Base-by-base conservation (phyloP, 2,888 invertebrate species). In the Sphaeridia pumilis region DNA sequence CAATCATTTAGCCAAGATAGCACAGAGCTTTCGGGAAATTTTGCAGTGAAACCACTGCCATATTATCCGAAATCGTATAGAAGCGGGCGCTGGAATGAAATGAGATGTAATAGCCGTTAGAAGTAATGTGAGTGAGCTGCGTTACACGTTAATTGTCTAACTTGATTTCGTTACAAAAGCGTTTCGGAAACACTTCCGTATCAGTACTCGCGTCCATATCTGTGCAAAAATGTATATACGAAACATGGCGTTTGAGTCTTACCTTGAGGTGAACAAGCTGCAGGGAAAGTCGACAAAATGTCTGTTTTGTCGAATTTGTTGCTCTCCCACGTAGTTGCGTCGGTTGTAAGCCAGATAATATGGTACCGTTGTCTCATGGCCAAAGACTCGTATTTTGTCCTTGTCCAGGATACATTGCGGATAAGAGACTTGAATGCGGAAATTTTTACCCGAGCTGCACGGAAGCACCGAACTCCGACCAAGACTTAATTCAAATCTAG, bases 301-400 rank as follows among this genome's bases (percentile, higher is more conserved):
- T 17, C 48, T 41, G 44, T 55, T 52, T 17, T 51, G 44, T 27
- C 51, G 56, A 51, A 65, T 60, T 53, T 59, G 59, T 48, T 60
- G 54, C 49, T 65, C 65, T 14, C 59, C 59, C 36, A 65, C 58
- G 53, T 65, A 65, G 48, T 58, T 61, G 41, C 59, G 43, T n/a
- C 61, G 58, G 35, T 57, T 59, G 24, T 60, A 57, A 22, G 60
- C 59, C 5, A 65, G 54, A n/a, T 58, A 55, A 2, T 59, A 60
- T 2, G 65, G 65, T 2, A 61, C 63, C n/a, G 61, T 54, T 17
- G 60, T 59, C 54, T 65, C 61, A 41, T 60, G 56, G 10, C 61
- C 65, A 42, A 59, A 63, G 27, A 65, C 58, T 7, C 65, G 59
- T 26, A 65, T 50, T 49, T 61, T 63, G 56, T 65, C 65, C 31